Evolutionary conservation across 2,113 vertebrate genomes (phyloP), one percentile per base, ranked within the genome.

Genomic region (Pagrus major): DNA sequence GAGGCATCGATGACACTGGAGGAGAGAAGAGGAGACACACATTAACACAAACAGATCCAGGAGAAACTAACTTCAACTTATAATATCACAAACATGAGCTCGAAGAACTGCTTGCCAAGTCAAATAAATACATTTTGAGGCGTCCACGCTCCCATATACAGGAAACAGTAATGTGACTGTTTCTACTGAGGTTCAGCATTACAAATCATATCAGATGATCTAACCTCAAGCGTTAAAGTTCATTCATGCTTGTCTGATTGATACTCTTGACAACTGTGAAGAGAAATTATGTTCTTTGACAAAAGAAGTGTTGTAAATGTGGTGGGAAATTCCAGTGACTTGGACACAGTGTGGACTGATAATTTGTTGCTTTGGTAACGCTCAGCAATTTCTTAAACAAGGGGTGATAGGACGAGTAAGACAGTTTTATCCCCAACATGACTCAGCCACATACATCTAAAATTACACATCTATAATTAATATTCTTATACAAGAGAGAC

Each of bases 1-100:
- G 95, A 0, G 97, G 97, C 97, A 98, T 98, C 0, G 97, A 96
- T 0, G 97, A 97, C 84, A 98, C 97, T 98, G 83, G 1, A 3
- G 61, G 47, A 56, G 25, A 64, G 20, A 12, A 33, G 15, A 31
- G 47, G 44, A 10, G 37, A 35, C 4, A 35, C 4, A 35, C 16
- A 18, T 6, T 18, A 6, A 60, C 9, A n/a, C 4, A 42, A 41
- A 25, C 8, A 10, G 12, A 16, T 10, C 29, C 29, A 35, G 18
- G 5, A 21, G 35, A 61, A 39, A 60, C 20, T 39, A 39, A 61
- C n/a, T 15, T 37, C 21, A 1, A 56, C 54, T 55, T 23, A n/a
- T 21, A 56, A 46, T 37, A 60, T 15, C 52, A 52, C 44, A 6
- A 23, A 65, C 49, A 14, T 23, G 49, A 1, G 25, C 29, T 21